Base-by-base conservation (phyloP, 2,797 vertebrate genomes). In the Muraenolepis orangiensis region DNA sequence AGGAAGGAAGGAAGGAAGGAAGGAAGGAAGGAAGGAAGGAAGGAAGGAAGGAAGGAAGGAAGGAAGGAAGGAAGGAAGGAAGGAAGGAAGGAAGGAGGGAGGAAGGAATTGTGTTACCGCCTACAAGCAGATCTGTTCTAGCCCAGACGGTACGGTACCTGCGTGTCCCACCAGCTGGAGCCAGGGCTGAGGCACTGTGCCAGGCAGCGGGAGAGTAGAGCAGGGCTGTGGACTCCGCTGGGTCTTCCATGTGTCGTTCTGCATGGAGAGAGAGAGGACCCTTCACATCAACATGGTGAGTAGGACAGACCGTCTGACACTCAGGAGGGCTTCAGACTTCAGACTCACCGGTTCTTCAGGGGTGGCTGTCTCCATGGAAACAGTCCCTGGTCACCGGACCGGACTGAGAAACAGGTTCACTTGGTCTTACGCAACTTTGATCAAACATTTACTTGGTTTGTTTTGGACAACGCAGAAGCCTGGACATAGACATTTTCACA, bases 121-220 rank as follows among this genome's bases (percentile, higher is more conserved):
- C 23, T 28, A 64, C 26, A 1, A 64, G 23, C 20, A 6, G 20
- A 64, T 26, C 20, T 6, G 6, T 64, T 26, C 40, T 46, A 16
- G 40, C n/a, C 32, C 57, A 26, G 57, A 61, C n/a, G 1, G 23
- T n/a, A n/a, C 6, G 51, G 51, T 64, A 64, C 95, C 95, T 90
- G 93, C 93, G 40, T 96, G 95, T 75, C 96, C 95, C 0, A 95
- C 94, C 72, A 96, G 92, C 87, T 95, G 95, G 68, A 96, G 93
- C 95, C 94, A 95, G 34, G 94, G 90, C 71, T 94, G 92, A 72
- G 91, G 92, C 71, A 93, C 93, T 32, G 90, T 90, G 71, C 93
- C 90, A 77, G 91, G 93, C 85, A 93, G 92, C 16, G 89, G 77
- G 23, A 93, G 86, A 0, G 92, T 90, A 0, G 91, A 89, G 81